Conservation (phyloP, 2,797 vertebrate genomes). For the Salmo trutta region DNA sequence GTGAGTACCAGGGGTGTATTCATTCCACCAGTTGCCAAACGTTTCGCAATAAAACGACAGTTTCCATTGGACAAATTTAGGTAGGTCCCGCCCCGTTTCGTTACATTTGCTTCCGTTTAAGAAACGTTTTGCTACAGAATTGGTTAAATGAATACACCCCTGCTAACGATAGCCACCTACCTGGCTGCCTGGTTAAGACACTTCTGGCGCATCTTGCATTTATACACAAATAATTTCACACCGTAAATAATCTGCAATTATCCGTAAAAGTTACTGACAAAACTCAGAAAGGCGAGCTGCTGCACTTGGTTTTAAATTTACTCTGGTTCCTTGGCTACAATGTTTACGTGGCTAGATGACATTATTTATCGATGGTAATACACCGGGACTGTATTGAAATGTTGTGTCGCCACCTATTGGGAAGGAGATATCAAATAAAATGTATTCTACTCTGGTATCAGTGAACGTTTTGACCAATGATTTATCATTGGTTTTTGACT, state of each 20-base stretch:
- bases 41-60: no score
- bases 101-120: no score
- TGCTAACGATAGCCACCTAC: background rate
- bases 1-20: no score
- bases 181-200: background rate
- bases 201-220: background rate
- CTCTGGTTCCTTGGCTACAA: no score
- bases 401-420: slow-evolving; percentile 2
- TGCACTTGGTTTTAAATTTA: no score
- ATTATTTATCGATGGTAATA: background rate
- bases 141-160: background rate
- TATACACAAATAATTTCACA: background rate
- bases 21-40: no score
- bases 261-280: background rate
- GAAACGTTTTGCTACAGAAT: no score
- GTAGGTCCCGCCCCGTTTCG: no score
- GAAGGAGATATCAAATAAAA: background rate
- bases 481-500: no score
- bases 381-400: background rate
- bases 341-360: background rate
- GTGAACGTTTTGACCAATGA: no score
- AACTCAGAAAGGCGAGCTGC: background rate
- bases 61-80: no score
- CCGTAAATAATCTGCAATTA: background rate
- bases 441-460: no score